These are phyloP conservation scores for Pseudomyrmex dendroicus DNA, from an alignment of 1,140 invertebrate species.

Conservation along the genomic window DNA sequence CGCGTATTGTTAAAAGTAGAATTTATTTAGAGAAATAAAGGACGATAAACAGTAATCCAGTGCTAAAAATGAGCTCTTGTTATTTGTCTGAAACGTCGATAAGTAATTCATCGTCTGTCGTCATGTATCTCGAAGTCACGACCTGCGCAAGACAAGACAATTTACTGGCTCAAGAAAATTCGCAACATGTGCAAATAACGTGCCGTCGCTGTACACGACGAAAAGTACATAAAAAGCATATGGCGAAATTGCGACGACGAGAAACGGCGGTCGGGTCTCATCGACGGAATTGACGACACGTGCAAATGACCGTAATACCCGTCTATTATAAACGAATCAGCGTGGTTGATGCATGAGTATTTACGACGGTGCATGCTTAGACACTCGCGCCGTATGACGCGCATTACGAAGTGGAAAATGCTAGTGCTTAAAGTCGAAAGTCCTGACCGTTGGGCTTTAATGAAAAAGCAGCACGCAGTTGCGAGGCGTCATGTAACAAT, in stretches of 20 bases:
- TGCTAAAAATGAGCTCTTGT: slow-evolving; percentile 18
- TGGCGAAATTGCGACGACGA: slow-evolving; percentile 29
- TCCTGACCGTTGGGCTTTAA: slow-evolving; percentile 52
- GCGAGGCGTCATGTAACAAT: slow-evolving; percentile 25
- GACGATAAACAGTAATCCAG: no score
- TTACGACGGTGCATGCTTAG: slow-evolving; percentile 17
- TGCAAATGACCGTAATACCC: slow-evolving; percentile 30
- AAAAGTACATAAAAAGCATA: slow-evolving; percentile 1
- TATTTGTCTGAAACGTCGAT: neutral
- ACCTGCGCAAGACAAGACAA: slow-evolving; percentile 19
- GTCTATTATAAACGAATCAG: slow-evolving; percentile 53
- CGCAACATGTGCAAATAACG: neutral
- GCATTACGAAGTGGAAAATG: slow-evolving; percentile 33
- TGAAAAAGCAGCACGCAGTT: slow-evolving; percentile 35
- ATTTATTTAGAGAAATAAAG: no score
- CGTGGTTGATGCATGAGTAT: slow-evolving; percentile 32
- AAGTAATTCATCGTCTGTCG: slow-evolving; percentile 34
- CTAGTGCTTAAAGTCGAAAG: slow-evolving; percentile 56
- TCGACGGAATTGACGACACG: slow-evolving; percentile 27
- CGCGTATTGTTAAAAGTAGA: no score
- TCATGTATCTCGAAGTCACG: slow-evolving; percentile 24
- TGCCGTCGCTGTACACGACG: neutral
- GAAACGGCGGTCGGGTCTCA: neutral
- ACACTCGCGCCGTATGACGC: slow-evolving; percentile 13
- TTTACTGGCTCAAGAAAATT: neutral